phyloP scores from a whole-genome alignment of 2,888 invertebrate genomes.

The Dicranocentrus wangi region DNA sequence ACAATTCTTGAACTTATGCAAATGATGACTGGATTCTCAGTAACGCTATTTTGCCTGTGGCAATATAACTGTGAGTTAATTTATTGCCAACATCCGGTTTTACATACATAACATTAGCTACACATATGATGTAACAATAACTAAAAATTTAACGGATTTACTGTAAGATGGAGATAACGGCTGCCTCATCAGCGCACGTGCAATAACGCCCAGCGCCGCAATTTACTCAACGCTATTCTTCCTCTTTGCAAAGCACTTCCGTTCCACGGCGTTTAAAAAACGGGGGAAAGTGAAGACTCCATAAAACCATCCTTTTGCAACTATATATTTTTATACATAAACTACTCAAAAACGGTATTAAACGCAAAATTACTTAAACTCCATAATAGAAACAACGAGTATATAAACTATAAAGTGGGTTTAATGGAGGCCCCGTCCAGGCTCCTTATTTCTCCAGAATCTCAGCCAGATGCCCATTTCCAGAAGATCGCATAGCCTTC shows the following conservation, averaged over 20 bases:
- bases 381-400: too few species aligned
- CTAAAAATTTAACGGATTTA: too few species aligned
- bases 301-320: too few species aligned
- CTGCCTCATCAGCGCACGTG: slow-evolving; percentile 60
- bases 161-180: slow-evolving; percentile 56
- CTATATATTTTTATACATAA: too few species aligned
- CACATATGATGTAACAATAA: too few species aligned
- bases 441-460: slow-evolving; percentile 39
- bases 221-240: slow-evolving; percentile 68
- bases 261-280: slow-evolving; percentile 56
- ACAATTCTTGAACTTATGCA: slow-evolving; percentile 63
- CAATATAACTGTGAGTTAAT: slow-evolving; percentile 56
- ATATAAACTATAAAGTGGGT: too few species aligned
- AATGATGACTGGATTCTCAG: slow-evolving; percentile 62
- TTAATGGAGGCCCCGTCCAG: too few species aligned
- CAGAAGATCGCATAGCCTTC: slow-evolving; percentile 50
- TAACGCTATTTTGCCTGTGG: slow-evolving; percentile 58
- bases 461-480: slow-evolving; percentile 53
- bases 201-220: slow-evolving; percentile 59
- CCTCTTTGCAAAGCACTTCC: slow-evolving; percentile 64
- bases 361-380: too few species aligned
- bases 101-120: too few species aligned
- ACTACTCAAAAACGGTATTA: not conserved
- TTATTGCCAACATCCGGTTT: not conserved
- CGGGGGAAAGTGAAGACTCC: slow-evolving; percentile 39